Evolutionary conservation across 2,113 vertebrate genomes (phyloP), one percentile per base, ranked within the genome.

Genomic region (Paracanthobrama guichenoti): DNA sequence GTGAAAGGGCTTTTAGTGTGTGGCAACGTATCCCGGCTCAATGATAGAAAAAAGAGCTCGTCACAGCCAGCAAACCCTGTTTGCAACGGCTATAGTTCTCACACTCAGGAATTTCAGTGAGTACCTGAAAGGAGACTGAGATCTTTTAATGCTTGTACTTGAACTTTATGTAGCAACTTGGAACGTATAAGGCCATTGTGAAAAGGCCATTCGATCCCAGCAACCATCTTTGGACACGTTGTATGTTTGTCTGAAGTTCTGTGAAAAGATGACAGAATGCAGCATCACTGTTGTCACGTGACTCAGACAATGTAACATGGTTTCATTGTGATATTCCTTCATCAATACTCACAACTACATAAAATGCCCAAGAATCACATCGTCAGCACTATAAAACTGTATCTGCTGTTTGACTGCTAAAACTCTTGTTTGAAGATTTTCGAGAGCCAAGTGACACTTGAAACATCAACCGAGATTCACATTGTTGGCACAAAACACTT

Each of bases 401-500:
- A 79, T 87, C 86, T 85, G 80, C 86, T 35, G 26, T 71, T 44
- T 81, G 26, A 86, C 39, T 72, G 9, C 31, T 69, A 26, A 53
- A 90, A 88, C 90, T 91, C 90, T 91, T 71, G 67, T 79, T 86
- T 86, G 90, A 90, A 91, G 90, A 90, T 92, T 93, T 92, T 87
- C 46, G 20, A 31, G 50, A 89, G 88, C 90, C 90, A 87, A 83
- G 75, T 71, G 69, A 87, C 59, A 42, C 77, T 84, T 77, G 71
- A 88, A 90, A 89, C 39, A 59, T 75, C 72, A 86, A 35, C 8
- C 71, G 82, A 73, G 53, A 78, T 74, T 42, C 39, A 26, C 74
- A 79, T 60, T 60, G 44, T 26, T 82, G 77, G 71, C 86, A 91
- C 85, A 83, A 74, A 50, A 88, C 89, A 92, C 90, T 77, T 76